These are phyloP conservation scores for Plagiodera versicolora DNA, from an alignment of 2,888 invertebrate genomes.

Conservation along the genomic window DNA sequence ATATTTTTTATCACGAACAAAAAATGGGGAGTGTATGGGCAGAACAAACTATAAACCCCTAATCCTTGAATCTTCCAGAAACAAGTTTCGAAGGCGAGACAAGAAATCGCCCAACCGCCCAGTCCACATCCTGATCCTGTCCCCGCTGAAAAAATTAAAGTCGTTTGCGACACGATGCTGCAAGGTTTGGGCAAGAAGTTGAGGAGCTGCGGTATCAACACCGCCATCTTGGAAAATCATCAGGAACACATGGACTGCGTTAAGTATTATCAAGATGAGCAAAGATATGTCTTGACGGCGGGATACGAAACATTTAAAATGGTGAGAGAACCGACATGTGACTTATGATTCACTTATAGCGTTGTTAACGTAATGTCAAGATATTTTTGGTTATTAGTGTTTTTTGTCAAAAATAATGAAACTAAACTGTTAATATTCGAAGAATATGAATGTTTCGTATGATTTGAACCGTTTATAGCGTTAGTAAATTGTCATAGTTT, in stretches of 20 bases:
- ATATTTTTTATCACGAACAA: too few species aligned
- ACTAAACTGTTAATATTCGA: too few species aligned
- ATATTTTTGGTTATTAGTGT: too few species aligned
- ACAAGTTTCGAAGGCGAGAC: slow-evolving; percentile 16
- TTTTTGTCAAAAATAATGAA: too few species aligned
- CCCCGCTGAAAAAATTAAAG: slow-evolving; percentile 46
- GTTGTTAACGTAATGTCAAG: too few species aligned
- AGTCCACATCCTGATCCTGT: slow-evolving; percentile 42
- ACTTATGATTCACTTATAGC: background rate
- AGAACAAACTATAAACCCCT: too few species aligned
- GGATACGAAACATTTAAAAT: slow-evolving; percentile 54
- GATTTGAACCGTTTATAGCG: too few species aligned
- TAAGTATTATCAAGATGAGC: slow-evolving; percentile 57
- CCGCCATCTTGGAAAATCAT: slow-evolving; percentile 57
- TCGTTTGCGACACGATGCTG: slow-evolving; percentile 66
- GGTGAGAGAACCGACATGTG: slow-evolving; percentile 47
- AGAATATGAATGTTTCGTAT: too few species aligned
- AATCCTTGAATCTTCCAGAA: slow-evolving; percentile 15
- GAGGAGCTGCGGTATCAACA: slow-evolving; percentile 66
- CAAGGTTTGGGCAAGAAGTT: slow-evolving; percentile 64
- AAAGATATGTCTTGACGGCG: slow-evolving; percentile 61
- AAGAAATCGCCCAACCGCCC: slow-evolving; percentile 39
- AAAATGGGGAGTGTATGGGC: too few species aligned
- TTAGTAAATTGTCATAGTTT: too few species aligned
- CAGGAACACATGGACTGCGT: slow-evolving; percentile 59